Evolutionary conservation across 2,888 invertebrate species (phyloP).

Genomic region (Augochlorella aurata): DNA sequence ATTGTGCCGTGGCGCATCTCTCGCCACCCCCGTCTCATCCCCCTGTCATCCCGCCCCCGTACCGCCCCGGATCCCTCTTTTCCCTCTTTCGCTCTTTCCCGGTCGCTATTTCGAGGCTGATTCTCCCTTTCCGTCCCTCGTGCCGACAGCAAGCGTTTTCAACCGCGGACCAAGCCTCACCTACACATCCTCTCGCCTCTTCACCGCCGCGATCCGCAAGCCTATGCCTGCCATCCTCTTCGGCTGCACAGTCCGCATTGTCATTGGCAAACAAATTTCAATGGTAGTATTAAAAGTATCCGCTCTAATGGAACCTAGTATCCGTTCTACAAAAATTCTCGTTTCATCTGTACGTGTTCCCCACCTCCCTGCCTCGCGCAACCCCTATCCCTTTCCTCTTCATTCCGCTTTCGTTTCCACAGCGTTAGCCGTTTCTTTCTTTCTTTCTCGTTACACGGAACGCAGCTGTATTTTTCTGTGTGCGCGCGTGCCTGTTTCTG

Average conservation of each 20-base stretch:
- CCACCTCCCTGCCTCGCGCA: neutral
- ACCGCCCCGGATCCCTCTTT: neutral
- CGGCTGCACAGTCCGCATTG: conserved; percentile 77
- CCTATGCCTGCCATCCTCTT: conserved; percentile 41
- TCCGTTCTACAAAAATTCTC: conserved; percentile 70
- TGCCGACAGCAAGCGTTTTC: conserved; percentile 49
- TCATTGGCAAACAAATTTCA: conserved; percentile 81
- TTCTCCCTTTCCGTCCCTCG: conserved; percentile 19
- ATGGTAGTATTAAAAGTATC: conserved; percentile 81
- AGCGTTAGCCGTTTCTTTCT: conserved; percentile 22
- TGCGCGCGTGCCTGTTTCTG: too few species aligned
- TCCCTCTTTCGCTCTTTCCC: neutral
- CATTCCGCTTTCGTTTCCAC: conserved; percentile 22
- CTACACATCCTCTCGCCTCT: conserved; percentile 47
- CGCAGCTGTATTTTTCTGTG: too few species aligned
- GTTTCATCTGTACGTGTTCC: conserved; percentile 43
- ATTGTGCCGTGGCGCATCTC: conserved; percentile 75
- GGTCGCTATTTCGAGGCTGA: conserved; percentile 9
- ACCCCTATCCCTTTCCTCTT: neutral
- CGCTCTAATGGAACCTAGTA: conserved; percentile 78
- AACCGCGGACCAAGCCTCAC: conserved; percentile 55
- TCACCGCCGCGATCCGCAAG: conserved; percentile 49
- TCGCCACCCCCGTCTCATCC: conserved; percentile 39
- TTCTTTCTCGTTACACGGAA: too few species aligned
- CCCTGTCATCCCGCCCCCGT: neutral